Conservation (phyloP, 2,113 vertebrate genomes). For the Abramis brama region DNA sequence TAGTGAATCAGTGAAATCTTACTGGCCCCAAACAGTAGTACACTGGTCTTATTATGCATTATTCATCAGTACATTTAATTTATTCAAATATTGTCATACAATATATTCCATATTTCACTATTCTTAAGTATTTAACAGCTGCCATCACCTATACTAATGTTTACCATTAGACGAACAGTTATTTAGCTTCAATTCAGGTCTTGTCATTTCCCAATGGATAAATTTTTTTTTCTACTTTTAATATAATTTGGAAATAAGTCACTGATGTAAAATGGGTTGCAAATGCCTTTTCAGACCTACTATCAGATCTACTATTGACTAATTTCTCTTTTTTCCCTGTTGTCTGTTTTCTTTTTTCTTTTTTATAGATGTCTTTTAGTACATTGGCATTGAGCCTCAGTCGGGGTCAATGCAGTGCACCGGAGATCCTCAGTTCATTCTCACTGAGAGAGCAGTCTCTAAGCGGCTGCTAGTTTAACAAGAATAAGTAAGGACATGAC, state of each 20-base stretch:
- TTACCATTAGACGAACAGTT: background rate
- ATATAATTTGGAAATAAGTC: too few relatives aligned
- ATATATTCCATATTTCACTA: background rate
- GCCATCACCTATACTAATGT: background rate
- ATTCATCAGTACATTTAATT: background rate
- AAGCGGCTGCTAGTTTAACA: background rate
- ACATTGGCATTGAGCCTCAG: background rate
- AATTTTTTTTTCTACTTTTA: too few relatives aligned
- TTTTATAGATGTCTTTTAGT: background rate
- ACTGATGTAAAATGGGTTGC: too few relatives aligned
- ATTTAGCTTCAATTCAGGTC: too few relatives aligned
- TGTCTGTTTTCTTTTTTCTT: conserved; percentile 28
- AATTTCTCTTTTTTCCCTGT: background rate
- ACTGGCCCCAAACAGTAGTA: background rate
- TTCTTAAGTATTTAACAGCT: background rate
- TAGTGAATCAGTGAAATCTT: background rate
- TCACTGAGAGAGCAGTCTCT: background rate
- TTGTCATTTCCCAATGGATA: background rate
- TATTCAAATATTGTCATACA: background rate
- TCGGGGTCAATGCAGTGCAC: background rate
- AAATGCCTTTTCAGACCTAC: too few relatives aligned
- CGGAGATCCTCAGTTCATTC: conserved; percentile 6
- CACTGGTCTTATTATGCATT: background rate
- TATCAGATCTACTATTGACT: background rate
- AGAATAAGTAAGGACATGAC: conserved; percentile 8